Evolutionary conservation across 2,113 vertebrate species (phyloP), one percentile per base, ranked within the genome.

Genomic region (Helogale parvula): DNA sequence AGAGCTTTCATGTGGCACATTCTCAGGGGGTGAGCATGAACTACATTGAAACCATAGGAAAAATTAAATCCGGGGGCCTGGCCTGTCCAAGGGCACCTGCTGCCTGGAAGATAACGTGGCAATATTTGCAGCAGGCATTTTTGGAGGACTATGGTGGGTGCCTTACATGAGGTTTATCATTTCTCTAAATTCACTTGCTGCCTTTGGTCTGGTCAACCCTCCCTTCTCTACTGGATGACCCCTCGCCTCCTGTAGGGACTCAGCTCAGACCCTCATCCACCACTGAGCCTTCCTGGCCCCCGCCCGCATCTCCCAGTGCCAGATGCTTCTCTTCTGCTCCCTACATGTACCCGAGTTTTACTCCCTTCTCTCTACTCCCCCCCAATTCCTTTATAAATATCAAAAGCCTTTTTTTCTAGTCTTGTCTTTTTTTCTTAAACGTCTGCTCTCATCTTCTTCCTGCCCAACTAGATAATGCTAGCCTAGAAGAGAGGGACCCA

Each of bases 231-330:
- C 27, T 27, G 23, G 23, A 29, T 50, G 3, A 16, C 19, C 5
- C 11, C 21, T 2, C 1, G 1, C 1, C 14, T 76, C 31, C 1
- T 2, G 5, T 0, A 16, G 72, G 76, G 52, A 13, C 38, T 31
- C 33, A 21, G 41, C 31, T 90, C 33, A 41, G 76, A 17, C 17
- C 33, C 7, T 38, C 17, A 1, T 12, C 2, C 0, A 3, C 50
- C 16, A 10, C 3, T 0, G 17, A 31, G 31, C 2, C 54, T 7
- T 7, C n/a, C 25, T 11, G 25, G 25, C 12, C 2, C 0, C 5
- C 17, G 0, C 29, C 23, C 11, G 0, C 0, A 1, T 31, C 45
- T 65, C 74, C 19, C 33, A 7, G 7, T 0, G 3, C 16, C 1
- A 19, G 12, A 1, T 1, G 29, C 12, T 54, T 17, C 10, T 45